These are phyloP conservation scores for Zoroaster sp. DNA, from an alignment of 53 echinoderm and acorn worm species.

Conservation along the genomic window DNA sequence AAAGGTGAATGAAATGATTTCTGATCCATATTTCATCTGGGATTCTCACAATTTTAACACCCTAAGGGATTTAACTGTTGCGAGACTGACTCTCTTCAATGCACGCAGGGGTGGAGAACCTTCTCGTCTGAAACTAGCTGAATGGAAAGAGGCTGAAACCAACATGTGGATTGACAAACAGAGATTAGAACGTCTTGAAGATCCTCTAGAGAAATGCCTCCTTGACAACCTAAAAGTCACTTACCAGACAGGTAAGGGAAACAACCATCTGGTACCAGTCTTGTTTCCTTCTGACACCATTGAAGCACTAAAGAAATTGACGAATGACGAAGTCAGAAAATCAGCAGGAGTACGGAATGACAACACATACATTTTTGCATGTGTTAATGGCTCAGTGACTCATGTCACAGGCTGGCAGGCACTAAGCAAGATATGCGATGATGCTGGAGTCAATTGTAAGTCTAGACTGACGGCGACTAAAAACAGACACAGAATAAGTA, in stretches of 20 bases:
- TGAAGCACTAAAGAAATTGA: slow-evolving; percentile 43
- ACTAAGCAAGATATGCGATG: slow-evolving; percentile 25
- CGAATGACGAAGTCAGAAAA: neutral
- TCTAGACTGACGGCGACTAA: slow-evolving; percentile 55
- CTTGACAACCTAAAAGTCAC: slow-evolving; percentile 57
- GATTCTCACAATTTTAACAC: slow-evolving; percentile 42
- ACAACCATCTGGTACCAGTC: slow-evolving; percentile 67
- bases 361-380: slow-evolving; percentile 62
- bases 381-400: neutral
- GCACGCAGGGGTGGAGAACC: slow-evolving; percentile 66
- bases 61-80: slow-evolving; percentile 46
- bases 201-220: slow-evolving; percentile 38
- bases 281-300: slow-evolving; percentile 62
- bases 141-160: slow-evolving; percentile 37
- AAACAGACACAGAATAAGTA: slow-evolving; percentile 63
- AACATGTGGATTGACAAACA: slow-evolving; percentile 30
- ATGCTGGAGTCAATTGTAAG: neutral
- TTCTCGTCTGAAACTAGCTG: slow-evolving; percentile 2
- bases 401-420: slow-evolving; percentile 73
- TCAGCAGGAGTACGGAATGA: slow-evolving; percentile 8
- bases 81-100: slow-evolving; percentile 68
- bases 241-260: slow-evolving; percentile 78
- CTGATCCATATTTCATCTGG: slow-evolving; percentile 21
- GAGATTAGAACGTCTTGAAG: neutral
- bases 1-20: slow-evolving; percentile 14